Percentiles rank a stretch among this genome's conserved stretches.
Evolutionary conservation across 2,888 invertebrate genomes (phyloP).

Genomic region (Chrysomela aeneicollis): DNA sequence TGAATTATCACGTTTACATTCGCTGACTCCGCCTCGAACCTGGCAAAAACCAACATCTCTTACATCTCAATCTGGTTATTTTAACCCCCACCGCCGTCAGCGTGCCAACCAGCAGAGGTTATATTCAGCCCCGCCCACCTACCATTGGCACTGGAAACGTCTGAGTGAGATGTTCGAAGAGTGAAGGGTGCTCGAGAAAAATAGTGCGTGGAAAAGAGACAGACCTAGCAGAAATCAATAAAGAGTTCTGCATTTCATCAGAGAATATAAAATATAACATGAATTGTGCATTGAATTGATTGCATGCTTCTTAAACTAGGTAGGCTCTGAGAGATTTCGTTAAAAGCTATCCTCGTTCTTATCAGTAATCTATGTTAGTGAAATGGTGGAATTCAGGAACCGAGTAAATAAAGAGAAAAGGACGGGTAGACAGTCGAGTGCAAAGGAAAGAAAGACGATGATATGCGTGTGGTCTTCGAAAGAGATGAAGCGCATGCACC

Average conservation of each 20-base stretch:
- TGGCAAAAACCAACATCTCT: conserved; percentile 62
- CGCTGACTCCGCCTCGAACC: conserved; percentile 56
- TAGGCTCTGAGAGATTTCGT: neutral
- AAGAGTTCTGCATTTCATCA: neutral
- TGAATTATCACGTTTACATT: conserved; percentile 56
- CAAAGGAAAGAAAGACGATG: conserved; percentile 3
- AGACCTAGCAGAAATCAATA: conserved; percentile 23
- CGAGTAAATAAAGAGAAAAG: conserved; percentile 13
- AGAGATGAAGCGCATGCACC: conserved; percentile 48
- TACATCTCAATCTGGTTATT: conserved; percentile 59
- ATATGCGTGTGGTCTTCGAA: conserved; percentile 11
- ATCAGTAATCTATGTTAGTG: neutral
- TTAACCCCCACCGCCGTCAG: conserved; percentile 49
- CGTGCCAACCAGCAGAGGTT: conserved; percentile 49
- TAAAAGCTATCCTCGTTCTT: too few species aligned
- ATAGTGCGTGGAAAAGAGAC: conserved; percentile 18
- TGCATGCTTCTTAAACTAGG: neutral
- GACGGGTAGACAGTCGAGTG: conserved; percentile 17
- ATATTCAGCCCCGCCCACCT: conserved; percentile 51
- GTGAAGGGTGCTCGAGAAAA: conserved; percentile 17
- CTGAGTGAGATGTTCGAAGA: conserved; percentile 53
- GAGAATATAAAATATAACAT: neutral
- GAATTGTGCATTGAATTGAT: neutral
- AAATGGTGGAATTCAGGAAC: neutral
- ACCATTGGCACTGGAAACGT: conserved; percentile 52